Conservation (phyloP, 2,113 vertebrate species). For the Corydoras maculifer region DNA sequence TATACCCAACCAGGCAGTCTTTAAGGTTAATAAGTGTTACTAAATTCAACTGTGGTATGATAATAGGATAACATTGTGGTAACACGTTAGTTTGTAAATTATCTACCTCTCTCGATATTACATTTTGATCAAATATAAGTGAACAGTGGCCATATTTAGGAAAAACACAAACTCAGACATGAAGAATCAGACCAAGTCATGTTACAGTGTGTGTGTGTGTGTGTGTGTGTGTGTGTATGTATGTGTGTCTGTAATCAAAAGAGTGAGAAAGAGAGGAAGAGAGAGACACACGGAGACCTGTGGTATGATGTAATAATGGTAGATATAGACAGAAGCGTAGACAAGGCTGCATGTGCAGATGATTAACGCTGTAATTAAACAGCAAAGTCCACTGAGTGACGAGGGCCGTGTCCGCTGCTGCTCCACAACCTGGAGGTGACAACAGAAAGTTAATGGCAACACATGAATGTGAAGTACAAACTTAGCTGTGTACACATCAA, state of each 20-base stretch:
- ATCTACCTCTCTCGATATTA: too few species aligned
- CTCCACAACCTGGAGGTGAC: constrained; percentile 46
- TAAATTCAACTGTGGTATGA: too few species aligned
- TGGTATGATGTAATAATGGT: constrained; percentile 85
- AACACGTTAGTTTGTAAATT: too few species aligned
- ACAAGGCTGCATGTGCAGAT: constrained; percentile 83
- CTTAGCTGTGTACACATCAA: too few species aligned
- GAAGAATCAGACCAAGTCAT: neutral
- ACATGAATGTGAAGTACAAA: too few species aligned
- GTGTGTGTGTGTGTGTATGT: neutral
- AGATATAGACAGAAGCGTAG: constrained; percentile 86
- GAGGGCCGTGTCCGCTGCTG: constrained; percentile 63
- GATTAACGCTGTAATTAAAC: constrained; percentile 78
- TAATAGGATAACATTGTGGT: too few species aligned
- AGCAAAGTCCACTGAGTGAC: constrained; percentile 77
- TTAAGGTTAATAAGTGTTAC: too few species aligned
- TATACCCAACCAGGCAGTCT: too few species aligned
- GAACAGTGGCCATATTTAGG: too few species aligned
- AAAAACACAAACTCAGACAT: too few species aligned
- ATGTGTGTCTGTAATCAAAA: constrained; percentile 26
- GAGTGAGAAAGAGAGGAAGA: too few species aligned
- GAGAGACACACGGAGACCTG: constrained; percentile 60
- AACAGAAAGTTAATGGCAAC: neutral
- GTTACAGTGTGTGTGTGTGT: constrained; percentile 29
- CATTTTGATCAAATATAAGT: too few species aligned